Conservation (phyloP, 2,113 vertebrate genomes). For the Oenanthe oenanthe region DNA sequence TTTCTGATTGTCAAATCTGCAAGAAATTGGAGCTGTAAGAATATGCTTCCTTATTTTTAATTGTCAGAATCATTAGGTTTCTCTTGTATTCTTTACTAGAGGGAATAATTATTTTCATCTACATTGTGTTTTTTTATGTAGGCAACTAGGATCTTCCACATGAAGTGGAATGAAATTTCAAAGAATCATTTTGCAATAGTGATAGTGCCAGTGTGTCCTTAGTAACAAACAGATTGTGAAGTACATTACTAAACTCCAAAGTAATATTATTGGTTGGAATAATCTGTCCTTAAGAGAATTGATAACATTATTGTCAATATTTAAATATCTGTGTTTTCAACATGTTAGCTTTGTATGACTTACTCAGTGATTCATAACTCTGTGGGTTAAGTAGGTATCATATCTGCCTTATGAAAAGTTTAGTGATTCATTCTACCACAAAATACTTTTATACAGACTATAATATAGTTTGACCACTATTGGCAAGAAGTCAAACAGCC, state of each 20-base stretch:
- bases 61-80: background rate
- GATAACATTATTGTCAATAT: background rate
- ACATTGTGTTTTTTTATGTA: background rate
- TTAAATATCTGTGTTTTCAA: background rate
- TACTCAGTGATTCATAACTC: background rate
- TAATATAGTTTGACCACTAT: background rate
- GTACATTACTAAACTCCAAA: background rate
- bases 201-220: background rate
- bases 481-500: background rate
- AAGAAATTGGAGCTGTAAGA: background rate
- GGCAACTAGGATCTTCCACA: accelerated
- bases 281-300: background rate
- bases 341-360: background rate
- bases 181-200: background rate
- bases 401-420: background rate
- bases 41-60: background rate
- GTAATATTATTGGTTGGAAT: background rate
- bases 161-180: background rate
- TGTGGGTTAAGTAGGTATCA: background rate
- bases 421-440: background rate
- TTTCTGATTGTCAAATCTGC: background rate
- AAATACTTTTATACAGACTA: background rate
- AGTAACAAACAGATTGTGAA: background rate
- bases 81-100: background rate
- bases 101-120: background rate